phyloP scores from a whole-genome alignment of 2,113 vertebrate species.

The Spea multiplicata region DNA sequence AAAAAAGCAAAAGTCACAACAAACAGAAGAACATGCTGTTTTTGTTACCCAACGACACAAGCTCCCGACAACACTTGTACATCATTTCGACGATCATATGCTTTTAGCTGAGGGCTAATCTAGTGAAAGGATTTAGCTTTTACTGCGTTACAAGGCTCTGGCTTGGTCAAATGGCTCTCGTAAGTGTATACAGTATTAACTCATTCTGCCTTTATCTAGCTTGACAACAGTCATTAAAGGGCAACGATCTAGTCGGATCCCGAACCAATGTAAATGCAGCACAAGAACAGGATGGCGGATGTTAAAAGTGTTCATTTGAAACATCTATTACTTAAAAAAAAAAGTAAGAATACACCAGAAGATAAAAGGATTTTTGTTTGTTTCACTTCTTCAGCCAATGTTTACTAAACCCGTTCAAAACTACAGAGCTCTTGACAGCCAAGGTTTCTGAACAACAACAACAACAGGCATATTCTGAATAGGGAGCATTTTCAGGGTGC shows the following conservation, averaged over 20 bases:
- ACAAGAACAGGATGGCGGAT: too few species aligned
- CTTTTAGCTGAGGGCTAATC: conserved; percentile 13
- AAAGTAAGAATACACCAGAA: too few species aligned
- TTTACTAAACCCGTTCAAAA: too few species aligned
- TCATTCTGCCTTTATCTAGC: not conserved
- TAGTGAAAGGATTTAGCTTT: not conserved
- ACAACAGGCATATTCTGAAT: too few species aligned
- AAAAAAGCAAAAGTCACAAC: conserved; percentile 1
- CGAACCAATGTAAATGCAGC: too few species aligned
- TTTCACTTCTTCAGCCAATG: too few species aligned
- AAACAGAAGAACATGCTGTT: conserved; percentile 17
- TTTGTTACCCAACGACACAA: not conserved
- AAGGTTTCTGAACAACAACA: too few species aligned
- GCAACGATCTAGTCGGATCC: not conserved
- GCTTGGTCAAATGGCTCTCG: not conserved
- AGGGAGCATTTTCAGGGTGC: too few species aligned
- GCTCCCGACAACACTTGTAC: conserved; percentile 3
- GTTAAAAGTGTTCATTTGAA: too few species aligned
- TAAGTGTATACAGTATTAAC: not conserved
- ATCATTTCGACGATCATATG: conserved; percentile 16
- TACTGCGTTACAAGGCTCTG: conserved; percentile 3
- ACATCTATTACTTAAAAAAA: too few species aligned
- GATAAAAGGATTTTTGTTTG: too few species aligned
- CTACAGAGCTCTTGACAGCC: too few species aligned
- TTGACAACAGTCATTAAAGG: not conserved